Conservation (phyloP, 2,888 invertebrate genomes). For the Tipula helvola region DNA sequence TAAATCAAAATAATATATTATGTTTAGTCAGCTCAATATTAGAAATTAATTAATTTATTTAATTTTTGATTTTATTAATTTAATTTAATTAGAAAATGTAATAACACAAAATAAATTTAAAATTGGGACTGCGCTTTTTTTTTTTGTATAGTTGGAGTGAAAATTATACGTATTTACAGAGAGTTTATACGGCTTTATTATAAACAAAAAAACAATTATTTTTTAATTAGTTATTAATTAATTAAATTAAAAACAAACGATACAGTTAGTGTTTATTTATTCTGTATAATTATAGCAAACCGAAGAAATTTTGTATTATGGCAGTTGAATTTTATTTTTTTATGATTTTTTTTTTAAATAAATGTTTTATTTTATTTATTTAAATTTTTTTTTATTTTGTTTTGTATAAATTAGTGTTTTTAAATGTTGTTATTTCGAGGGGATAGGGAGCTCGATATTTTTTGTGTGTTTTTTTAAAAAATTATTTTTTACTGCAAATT, state of each 20-base stretch:
- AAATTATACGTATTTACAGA: neutral
- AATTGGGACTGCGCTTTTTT: neutral
- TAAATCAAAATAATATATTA: neutral
- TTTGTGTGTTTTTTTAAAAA: neutral
- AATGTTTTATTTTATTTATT: neutral
- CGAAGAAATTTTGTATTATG: neutral
- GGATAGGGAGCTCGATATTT: neutral
- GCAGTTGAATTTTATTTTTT: neutral
- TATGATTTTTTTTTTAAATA: neutral
- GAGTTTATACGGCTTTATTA: neutral
- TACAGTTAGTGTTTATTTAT: neutral
- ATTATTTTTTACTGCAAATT: neutral
- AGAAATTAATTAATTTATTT: slow-evolving; percentile 4
- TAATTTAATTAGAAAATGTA: neutral
- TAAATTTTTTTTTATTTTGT: neutral
- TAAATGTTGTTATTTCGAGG: neutral
- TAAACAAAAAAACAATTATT: neutral
- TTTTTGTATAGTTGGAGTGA: neutral
- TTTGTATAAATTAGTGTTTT: neutral
- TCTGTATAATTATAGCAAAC: neutral
- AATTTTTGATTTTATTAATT: neutral
- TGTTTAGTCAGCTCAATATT: neutral
- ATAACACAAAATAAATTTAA: neutral
- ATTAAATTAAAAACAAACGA: neutral
- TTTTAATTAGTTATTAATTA: neutral